Base-by-base conservation (phyloP, 2,888 invertebrate genomes). In the Elegia similella region DNA sequence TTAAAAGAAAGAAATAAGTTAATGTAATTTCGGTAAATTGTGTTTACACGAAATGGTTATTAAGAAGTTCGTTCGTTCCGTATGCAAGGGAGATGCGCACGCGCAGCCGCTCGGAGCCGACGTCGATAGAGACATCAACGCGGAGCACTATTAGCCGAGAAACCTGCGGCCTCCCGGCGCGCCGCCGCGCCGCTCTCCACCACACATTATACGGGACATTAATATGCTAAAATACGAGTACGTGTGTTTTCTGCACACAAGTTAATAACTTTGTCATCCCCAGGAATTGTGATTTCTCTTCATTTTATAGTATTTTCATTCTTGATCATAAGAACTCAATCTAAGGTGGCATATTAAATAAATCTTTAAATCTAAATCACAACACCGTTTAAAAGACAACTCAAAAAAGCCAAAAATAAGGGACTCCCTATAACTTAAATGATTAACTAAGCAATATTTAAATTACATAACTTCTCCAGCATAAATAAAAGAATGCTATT, bases 121-220 rank as follows among this genome's bases (percentile, higher is more conserved):
- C 84, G 86, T 80, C 86, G 82, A 90, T 89, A 88, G 86, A 90
- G 90, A 88, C 89, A 90, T 91, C 91, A 89, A 82, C 85, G 75
- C 71, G 66, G 68, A 67, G 67, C 72, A 72, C 75, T 50, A 50
- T 50, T 38, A 50, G 32, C 34, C 50, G 50, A 46, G 46, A 46
- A 46, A 46, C 46, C 46, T 23, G 46, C 46, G 46, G 17, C 50
- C 34, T 30, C 47, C 30, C 34, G 50, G 34, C 50, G 32, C 50
- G 73, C 75, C 69, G 65, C 66, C 62, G 70, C 34, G n/a, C n/a
- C n/a, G n/a, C n/a, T n/a, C n/a, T 38, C 34, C 12, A 23, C 2
- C 12, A 17, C 17, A 34, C 52, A 57, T 57, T 52, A 57, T 56
- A 43, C 56, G 15, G 13, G 50, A 55, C 32, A 59, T 54, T 56